These are phyloP conservation scores for Chaitophorus viminalis DNA, from an alignment of 2,888 invertebrate species.

Conservation along the genomic window DNA sequence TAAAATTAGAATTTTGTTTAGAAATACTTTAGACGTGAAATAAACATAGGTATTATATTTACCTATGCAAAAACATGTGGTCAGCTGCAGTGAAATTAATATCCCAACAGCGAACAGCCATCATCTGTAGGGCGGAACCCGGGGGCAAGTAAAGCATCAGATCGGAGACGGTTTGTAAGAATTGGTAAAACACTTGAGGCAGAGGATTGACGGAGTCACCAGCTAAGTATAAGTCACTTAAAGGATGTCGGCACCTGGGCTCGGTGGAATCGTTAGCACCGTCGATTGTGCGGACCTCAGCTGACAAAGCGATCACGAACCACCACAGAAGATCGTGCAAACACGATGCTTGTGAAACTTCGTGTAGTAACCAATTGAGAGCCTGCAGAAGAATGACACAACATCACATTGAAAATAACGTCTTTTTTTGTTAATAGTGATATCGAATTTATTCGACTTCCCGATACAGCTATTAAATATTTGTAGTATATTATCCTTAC, in stretches of 20 bases:
- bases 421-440: too few species aligned
- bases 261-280: constrained; percentile 65
- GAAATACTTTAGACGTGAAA: not conserved
- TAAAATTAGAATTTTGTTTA: constrained; percentile 67
- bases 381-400: constrained; percentile 72
- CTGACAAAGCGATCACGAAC: constrained; percentile 83
- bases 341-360: constrained; percentile 89
- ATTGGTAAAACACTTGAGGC: constrained; percentile 81
- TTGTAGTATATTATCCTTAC: constrained; percentile 67
- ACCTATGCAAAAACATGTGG: constrained; percentile 85
- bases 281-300: constrained; percentile 49
- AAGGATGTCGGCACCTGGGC: constrained; percentile 76
- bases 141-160: constrained; percentile 88
- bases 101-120: constrained; percentile 94
- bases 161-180: constrained; percentile 91
- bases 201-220: constrained; percentile 69
- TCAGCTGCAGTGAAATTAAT: constrained; percentile 88
- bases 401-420: not conserved
- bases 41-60: not conserved
- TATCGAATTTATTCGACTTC: too few species aligned
- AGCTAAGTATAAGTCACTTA: constrained; percentile 82
- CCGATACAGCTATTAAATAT: too few species aligned
- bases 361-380: constrained; percentile 92
- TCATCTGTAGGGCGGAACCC: constrained; percentile 87
- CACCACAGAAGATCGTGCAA: constrained; percentile 97